Evolutionary conservation across 1,140 invertebrate genomes (phyloP), one percentile per base, ranked within the genome.

Genomic region (Eurosta solidaginis): DNA sequence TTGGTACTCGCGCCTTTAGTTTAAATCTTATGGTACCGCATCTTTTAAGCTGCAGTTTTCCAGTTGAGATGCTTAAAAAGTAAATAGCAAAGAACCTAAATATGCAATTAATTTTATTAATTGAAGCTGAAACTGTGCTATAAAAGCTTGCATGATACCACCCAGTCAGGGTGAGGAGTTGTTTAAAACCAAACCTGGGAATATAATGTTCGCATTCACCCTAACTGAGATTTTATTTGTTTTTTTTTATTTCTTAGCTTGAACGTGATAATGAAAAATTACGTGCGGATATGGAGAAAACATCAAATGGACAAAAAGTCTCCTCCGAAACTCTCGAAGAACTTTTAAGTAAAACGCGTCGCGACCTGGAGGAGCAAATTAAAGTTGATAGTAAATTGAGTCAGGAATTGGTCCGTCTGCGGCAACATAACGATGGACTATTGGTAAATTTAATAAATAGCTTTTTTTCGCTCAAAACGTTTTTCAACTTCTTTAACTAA

Each of bases 351-450:
- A 80, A 80, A 20, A 78, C 84, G 40, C 85, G 81, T 7, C 74
- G 79, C 3, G 85, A 87, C 44, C 80, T 84, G 27, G 82, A 85
- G 47, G 81, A 84, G 27, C 79, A 86, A 79, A 79, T 83, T 12
- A 80, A 83, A 44, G 81, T 77, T 1, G 82, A 81, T 1, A 47
- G 81, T 1, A 79, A 79, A 33, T 75, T 83, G 10, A 82, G 79
- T 50, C 77, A 78, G 45, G 85, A 87, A 77, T 81, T 85, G 74
- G 79, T 83, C 20, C 81, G 84, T 5, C 50, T 87, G 45, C 78
- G 79, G 14, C 73, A 81, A n/a, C 76, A 80, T 22, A 79, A 82
- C 20, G 80, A 85, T 1, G 49, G 79, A 20, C 80, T 86, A 6
- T 6, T 82, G 80, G 86, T 87, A 77, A 80, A 68, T 73, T 42